Evolutionary conservation across 2,888 invertebrate species (phyloP).

Genomic region (Eurytoma adleriae): DNA sequence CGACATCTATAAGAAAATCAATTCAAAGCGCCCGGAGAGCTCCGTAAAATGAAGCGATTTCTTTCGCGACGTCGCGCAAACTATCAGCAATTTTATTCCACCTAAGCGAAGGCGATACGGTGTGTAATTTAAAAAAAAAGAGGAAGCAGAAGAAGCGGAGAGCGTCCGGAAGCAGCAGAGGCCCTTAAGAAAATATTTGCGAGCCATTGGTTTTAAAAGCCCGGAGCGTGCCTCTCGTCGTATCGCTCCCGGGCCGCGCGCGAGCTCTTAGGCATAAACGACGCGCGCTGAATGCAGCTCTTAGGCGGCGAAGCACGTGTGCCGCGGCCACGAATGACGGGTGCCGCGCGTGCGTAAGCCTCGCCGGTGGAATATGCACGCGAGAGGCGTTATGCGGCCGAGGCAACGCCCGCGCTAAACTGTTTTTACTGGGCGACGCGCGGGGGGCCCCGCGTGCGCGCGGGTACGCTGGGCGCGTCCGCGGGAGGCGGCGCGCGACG

Average conservation of each 20-base stretch:
- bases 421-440: slow-evolving; percentile 42
- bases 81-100: slow-evolving; percentile 16
- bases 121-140: not conserved
- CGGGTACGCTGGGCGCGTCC: slow-evolving; percentile 31
- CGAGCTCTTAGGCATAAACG: slow-evolving; percentile 36
- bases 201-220: slow-evolving; percentile 28
- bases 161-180: not conserved
- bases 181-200: slow-evolving; percentile 38
- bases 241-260: not conserved
- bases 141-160: not conserved
- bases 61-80: not conserved
- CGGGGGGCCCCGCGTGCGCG: not conserved
- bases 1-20: not conserved
- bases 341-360: not conserved
- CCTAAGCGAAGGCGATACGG: slow-evolving; percentile 18
- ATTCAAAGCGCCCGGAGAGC: not conserved
- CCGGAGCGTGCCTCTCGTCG: not conserved
- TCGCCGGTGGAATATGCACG: not conserved
- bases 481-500: slow-evolving; percentile 29
- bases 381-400: not conserved
- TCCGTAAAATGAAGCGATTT: slow-evolving; percentile 13
- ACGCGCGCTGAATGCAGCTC: not conserved
- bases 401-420: slow-evolving; percentile 18
- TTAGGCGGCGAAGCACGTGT: slow-evolving; percentile 12
- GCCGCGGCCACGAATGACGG: not conserved